Conservation (phyloP, 2,888 invertebrate species). For the Spodoptera littoralis region DNA sequence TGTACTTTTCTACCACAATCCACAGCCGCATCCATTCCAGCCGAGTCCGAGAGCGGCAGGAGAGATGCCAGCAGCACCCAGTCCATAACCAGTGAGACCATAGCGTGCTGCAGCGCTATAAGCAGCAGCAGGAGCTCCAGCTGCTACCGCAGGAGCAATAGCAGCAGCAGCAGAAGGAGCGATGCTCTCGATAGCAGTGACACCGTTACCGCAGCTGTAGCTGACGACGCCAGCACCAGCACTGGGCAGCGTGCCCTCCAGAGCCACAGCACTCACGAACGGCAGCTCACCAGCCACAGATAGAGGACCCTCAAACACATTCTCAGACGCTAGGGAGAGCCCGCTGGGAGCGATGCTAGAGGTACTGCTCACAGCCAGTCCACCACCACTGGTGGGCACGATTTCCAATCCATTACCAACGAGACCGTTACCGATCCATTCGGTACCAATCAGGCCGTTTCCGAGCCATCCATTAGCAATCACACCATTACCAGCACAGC, state of each 20-base stretch:
- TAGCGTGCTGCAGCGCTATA: neutral
- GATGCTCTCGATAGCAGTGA: slow-evolving; percentile 40
- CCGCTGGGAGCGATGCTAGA: slow-evolving; percentile 42
- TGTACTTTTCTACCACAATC: too few species aligned
- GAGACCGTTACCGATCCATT: too few species aligned
- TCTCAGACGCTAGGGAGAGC: slow-evolving; percentile 48
- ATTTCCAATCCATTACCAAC: slow-evolving; percentile 1
- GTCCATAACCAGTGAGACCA: slow-evolving; percentile 4
- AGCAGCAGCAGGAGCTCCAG: slow-evolving; percentile 6
- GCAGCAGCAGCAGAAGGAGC: slow-evolving; percentile 16
- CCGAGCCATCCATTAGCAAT: too few species aligned
- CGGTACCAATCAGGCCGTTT: too few species aligned
- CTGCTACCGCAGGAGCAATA: slow-evolving; percentile 5
- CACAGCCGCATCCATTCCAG: neutral
- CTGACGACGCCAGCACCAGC: slow-evolving; percentile 34
- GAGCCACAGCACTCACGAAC: slow-evolving; percentile 29
- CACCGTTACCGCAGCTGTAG: slow-evolving; percentile 39
- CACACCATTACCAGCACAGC: neutral
- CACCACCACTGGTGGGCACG: slow-evolving; percentile 46
- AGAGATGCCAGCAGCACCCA: neutral
- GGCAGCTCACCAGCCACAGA: slow-evolving; percentile 43
- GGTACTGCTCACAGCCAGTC: slow-evolving; percentile 25
- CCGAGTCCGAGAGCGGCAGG: slow-evolving; percentile 9
- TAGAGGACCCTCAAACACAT: slow-evolving; percentile 43
- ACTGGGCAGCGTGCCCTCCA: slow-evolving; percentile 36